Base-by-base conservation (phyloP, 2,113 vertebrate species). In the Pelvicachromis taeniatus region DNA sequence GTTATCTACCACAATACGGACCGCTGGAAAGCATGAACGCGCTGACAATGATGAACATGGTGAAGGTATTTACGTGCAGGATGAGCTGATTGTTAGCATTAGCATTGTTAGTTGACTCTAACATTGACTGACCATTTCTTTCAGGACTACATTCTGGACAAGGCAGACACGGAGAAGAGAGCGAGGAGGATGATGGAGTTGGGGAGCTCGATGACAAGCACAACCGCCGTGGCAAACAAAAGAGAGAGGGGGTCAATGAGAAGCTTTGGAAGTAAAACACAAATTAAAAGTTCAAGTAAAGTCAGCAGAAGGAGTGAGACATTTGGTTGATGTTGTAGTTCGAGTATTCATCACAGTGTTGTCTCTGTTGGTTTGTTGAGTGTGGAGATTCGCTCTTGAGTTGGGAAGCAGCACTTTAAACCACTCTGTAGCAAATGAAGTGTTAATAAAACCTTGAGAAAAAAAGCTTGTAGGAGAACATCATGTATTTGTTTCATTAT, bases 121-220 rank as follows among this genome's bases (percentile, higher is more conserved):
- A 3, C 48, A 16, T 65, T 54, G 19, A 80, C 23, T 45, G 65
- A 86, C 23, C 12, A 19, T 13, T 59, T 29, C n/a, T 93, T 94
- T 78, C 61, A 97, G 96, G 95, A 97, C 78, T 97, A 95, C 88
- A 95, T 95, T 73, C 48, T 95, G 87, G 95, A 96, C 88, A 96
- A 95, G 83, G 90, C 73, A 11, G 61, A 89, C 84, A 93, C 93
- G 1, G 84, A 93, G 87, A 93, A 79, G 79, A 93, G 95, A 88
- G 93, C 90, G 1, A 84, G 80, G 83, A 85, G 85, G 29, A 79
- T 90, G 45, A 87, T 87, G 78, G 89, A 92, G 78, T 85, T 77
- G 6, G 54, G 78, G 53, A 91, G 80, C 11, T 81, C 80, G 4
- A 7, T 87, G n/a, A 87, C 82, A 0, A 89, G 81, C 65, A 84